These are phyloP conservation scores for Diorhabda elongata DNA, from an alignment of 1,140 invertebrate genomes.

Conservation along the genomic window DNA sequence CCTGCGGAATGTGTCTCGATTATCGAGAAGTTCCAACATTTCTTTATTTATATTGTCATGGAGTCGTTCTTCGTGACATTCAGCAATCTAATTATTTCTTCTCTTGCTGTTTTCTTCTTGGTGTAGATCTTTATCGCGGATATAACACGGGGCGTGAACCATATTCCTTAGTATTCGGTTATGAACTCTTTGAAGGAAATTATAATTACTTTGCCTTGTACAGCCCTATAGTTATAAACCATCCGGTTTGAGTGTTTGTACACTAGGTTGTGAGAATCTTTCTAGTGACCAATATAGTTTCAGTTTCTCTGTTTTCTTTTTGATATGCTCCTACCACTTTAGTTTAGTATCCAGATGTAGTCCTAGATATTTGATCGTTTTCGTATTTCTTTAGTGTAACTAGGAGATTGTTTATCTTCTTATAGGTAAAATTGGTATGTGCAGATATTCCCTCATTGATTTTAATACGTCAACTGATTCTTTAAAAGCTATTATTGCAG, in stretches of 20 bases:
- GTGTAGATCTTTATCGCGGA: not conserved
- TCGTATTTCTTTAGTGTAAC: not conserved
- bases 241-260: not conserved
- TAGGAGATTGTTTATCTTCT: not conserved
- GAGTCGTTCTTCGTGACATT: not conserved
- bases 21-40: too few species aligned
- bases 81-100: not conserved
- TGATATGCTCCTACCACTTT: slow-evolving; percentile 1
- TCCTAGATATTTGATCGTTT: not conserved
- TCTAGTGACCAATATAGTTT: not conserved
- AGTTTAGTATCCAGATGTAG: not conserved
- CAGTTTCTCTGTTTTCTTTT: not conserved
- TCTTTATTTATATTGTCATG: too few species aligned
- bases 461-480: not conserved
- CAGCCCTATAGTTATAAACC: too few species aligned
- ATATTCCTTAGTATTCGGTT: not conserved
- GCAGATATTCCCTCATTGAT: not conserved
- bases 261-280: not conserved
- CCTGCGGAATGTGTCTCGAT: too few species aligned
- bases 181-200: not conserved
- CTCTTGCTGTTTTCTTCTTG: not conserved
- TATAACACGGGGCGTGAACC: not conserved
- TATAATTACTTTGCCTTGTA: not conserved
- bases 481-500: not conserved
- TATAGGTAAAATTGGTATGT: not conserved